Percentiles rank a stretch among this genome's conserved stretches.
These are phyloP conservation scores for Nesoenas mayeri DNA, from an alignment of 2,113 vertebrate genomes.

Conservation along the genomic window DNA sequence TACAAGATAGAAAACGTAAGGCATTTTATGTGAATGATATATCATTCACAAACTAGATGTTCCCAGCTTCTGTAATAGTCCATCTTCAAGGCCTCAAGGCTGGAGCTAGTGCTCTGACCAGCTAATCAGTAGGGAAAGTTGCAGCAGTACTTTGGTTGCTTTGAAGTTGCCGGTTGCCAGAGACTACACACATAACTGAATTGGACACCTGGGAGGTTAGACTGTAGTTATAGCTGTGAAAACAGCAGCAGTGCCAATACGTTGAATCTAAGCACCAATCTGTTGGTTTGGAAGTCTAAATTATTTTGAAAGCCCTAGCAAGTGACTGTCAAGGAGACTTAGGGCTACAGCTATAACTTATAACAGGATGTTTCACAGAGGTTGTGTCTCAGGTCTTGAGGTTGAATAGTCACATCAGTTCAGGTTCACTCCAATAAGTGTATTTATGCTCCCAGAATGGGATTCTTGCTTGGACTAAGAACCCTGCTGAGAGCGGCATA, in stretches of 20 bases:
- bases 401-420: not conserved
- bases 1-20: not conserved
- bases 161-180: not conserved
- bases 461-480: not conserved
- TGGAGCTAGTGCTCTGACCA: not conserved
- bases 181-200: not conserved
- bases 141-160: not conserved
- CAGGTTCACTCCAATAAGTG: not conserved
- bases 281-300: conserved; percentile 23
- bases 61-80: not conserved
- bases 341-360: not conserved
- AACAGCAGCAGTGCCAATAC: conserved; percentile 1
- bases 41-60: not conserved
- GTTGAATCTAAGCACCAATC: not conserved
- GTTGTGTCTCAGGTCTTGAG: not conserved
- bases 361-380: not conserved
- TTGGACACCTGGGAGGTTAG: conserved; percentile 44
- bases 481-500: not conserved
- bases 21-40: not conserved
- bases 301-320: conserved; percentile 16
- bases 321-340: conserved; percentile 5
- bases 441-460: not conserved
- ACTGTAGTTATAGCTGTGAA: conserved; percentile 34
- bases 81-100: not conserved
- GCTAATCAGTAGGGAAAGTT: not conserved